Evolutionary conservation across 2,113 vertebrate genomes (phyloP), one percentile per base, ranked within the genome.

Genomic region (Oreocharis arfaki): DNA sequence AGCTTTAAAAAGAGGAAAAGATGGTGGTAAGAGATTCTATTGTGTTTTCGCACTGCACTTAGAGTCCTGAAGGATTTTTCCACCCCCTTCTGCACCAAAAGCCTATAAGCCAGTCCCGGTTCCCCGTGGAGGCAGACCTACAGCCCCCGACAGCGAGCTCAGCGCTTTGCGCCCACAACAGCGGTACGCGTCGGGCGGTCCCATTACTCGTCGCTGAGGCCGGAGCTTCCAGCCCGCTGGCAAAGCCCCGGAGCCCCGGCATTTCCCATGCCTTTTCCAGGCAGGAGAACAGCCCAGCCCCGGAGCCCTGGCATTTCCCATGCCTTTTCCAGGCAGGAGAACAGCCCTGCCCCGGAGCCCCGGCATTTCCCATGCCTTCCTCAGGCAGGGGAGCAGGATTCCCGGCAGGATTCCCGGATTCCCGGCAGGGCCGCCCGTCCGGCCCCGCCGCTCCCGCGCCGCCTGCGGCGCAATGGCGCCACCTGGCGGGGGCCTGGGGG

Each of bases 121-220:
- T 53, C 23, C 13, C 20, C 10, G 1, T 0, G 27, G 16, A 49
- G 37, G 24, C 46, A 16, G 33, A 41, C 26, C 33, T 8, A 4
- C 30, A 49, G 11, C 14, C 57, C 17, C 35, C 9, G 10, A 4
- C 11, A 15, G 56, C n/a, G 7, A 44, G 24, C 37, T 5, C 39
- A 6, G 26, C 6, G 3, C 41, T 23, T 3, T 15, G 53, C 6
- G 2, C 3, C 14, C n/a, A 21, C 23, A 6, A 1, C n/a, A 20
- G 37, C 64, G 2, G 32, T 28, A 2, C 13, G 3, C 5, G 0
- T 3, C 10, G 10, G 59, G 12, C 27, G 2, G 9, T 2, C 10
- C 41, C 13, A 2, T 5, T 4, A 3, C 35, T n/a, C 16, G 1
- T 2, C 4, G 3, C 5, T 61, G 35, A 6, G 23, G 27, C 3